These are phyloP conservation scores for Diprion similis DNA, from an alignment of 1,140 invertebrate genomes.

Conservation along the genomic window DNA sequence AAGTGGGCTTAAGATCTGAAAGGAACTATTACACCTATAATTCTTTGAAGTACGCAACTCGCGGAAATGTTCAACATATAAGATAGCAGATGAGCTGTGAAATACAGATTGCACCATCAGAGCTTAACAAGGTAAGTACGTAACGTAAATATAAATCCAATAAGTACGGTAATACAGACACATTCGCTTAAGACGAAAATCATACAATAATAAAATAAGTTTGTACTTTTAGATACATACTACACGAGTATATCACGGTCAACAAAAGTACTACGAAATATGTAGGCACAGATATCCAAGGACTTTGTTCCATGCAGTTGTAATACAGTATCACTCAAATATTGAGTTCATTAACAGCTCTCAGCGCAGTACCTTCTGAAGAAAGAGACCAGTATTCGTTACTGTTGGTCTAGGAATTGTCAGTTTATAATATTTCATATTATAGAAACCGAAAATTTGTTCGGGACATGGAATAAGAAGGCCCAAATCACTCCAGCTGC, in stretches of 20 bases:
- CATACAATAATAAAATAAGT: background rate
- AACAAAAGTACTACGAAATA: background rate
- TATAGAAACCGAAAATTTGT: background rate
- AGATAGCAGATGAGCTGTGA: background rate
- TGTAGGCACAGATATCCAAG: background rate
- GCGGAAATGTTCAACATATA: background rate
- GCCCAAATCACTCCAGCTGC: background rate
- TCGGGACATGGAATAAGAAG: background rate
- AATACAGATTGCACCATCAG: background rate
- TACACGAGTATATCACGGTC: background rate
- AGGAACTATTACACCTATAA: background rate
- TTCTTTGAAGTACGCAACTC: background rate
- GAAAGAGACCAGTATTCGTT: background rate
- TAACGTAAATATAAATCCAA: background rate
- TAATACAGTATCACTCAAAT: background rate
- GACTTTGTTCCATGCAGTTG: background rate
- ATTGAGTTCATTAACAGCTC: background rate
- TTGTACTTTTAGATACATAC: background rate
- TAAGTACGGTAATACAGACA: background rate
- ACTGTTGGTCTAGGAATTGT: background rate
- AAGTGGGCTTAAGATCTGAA: no score
- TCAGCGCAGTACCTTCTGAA: background rate
- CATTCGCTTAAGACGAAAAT: background rate
- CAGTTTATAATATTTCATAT: background rate
- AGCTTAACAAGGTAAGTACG: background rate